Evolutionary conservation across 2,888 invertebrate genomes (phyloP), one percentile per base, ranked within the genome.

Genomic region (Idaea straminata): DNA sequence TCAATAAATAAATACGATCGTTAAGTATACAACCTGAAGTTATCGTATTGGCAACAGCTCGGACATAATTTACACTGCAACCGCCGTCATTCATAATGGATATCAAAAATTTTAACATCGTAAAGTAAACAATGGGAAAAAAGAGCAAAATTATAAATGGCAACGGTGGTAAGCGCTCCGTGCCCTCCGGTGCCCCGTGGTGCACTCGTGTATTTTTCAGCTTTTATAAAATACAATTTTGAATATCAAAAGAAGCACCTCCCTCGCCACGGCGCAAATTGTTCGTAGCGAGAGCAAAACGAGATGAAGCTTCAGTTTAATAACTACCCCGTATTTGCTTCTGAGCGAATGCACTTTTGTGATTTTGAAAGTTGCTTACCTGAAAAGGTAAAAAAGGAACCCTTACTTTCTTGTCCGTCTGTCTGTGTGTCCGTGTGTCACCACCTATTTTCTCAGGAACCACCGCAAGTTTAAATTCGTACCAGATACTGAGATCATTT

Each of bases 91-190:
- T 84, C 84, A 83, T 85, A 85, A 89, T 87, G 88, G 86, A 84
- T 87, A 88, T 88, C 89, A 87, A 91, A 92, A 91, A 85, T 80
- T 86, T 84, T 84, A 87, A 85, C 83, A 85, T 83, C 84, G 87
- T 87, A 86, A 90, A 92, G 88, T 87, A 91, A 92, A 92, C 92
- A 92, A 92, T 92, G 89, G 88, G 79, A 77, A 89, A 91, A 91
- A 91, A 85, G 86, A 88, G 82, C 82, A 87, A 85, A 80, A 81
- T 75, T 73, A 77, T 82, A 82, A 86, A 83, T 77, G 83, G 80
- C 76, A 78, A 79, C 80, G 78, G 83, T 77, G 77, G 73, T 68
- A 65, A 66, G 76, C 81, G 77, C 75, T 69, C 73, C 77, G 74
- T 80, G 83, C 85, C 86, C 83, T 80, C 80, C 75, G 84, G 83